Evolutionary conservation across 37 sponge, comb jelly and placozoan species (phyloP).

Genomic region (Haliclona indistincta): DNA sequence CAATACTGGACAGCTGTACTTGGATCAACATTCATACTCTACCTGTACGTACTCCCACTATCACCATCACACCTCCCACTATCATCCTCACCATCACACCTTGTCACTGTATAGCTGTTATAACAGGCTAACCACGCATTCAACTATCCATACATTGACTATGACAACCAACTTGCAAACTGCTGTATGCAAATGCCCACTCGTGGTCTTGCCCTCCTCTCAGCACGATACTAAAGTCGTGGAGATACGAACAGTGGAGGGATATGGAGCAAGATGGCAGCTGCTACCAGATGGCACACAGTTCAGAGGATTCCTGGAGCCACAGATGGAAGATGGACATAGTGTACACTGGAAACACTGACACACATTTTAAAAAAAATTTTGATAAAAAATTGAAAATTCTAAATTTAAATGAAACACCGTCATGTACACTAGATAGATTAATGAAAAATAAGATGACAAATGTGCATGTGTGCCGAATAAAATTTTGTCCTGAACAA

Average conservation of each 20-base stretch:
- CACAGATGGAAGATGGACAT: constrained; percentile 85
- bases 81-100: too few relatives aligned
- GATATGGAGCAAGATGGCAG: constrained; percentile 78
- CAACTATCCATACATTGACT: too few relatives aligned
- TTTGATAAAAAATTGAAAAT: background rate
- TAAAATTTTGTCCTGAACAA: too few relatives aligned
- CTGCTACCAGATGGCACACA: constrained; percentile 74
- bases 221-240: constrained; percentile 73
- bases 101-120: too few relatives aligned
- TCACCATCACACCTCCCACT: too few relatives aligned
- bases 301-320: constrained; percentile 87
- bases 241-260: constrained; percentile 69
- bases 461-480: too few relatives aligned
- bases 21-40: constrained; percentile 81
- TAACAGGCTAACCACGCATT: too few relatives aligned
- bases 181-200: too few relatives aligned
- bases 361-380: background rate
- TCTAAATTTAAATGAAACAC: too few relatives aligned
- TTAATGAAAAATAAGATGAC: too few relatives aligned
- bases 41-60: constrained; percentile 30
- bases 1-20: constrained; percentile 45
- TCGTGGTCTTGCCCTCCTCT: background rate
- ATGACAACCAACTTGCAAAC: too few relatives aligned
- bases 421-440: too few relatives aligned
- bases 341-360: constrained; percentile 44